Evolutionary conservation across 92 coral and sea anemone species (phyloP), one percentile per base, ranked within the genome.

Genomic region (Epizoanthus stellaris): DNA sequence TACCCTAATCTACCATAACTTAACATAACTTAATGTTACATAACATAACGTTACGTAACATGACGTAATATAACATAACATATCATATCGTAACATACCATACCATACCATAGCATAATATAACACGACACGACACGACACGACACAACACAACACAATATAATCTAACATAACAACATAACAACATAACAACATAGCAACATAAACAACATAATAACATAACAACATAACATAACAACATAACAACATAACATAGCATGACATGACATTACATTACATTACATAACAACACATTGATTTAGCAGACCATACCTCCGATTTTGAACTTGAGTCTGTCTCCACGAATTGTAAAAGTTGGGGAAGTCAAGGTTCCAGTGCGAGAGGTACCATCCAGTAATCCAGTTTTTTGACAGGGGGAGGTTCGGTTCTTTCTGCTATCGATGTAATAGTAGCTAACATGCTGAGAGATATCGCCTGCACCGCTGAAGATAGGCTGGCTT

Each of bases 391-490:
- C 73, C 13, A 30, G 17, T 9, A 36, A 14, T 11, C 67, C 76
- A 21, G 76, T 25, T 3, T 19, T 62, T 12, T 74, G 15, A 38
- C 80, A 49, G 16, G 87, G 76, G 0, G 60, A 14, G 61, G 74
- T 66, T 21, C 87, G 90, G 67, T 82, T 82, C 77, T 82, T 85
- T 11, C 82, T 80, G 54, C 87, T 87, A 39, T 77, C 87, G 23
- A 81, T 74, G 77, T 85, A 87, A 21, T 75, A 70, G 52, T 73
- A 53, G 13, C 90, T 83, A 73, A 82, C 80, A 59, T 82, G 66
- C 2, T 70, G 62, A 66, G 79, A 56, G 5, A 58, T 57, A 34
- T 75, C 43, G 53, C 57, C 65, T 30, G 74, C 74, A 15, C 53
- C 84, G 42, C 90, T 85, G 36, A 73, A 47, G 15, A 85, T 64